Conservation (phyloP, 1,140 invertebrate species). For the Venturia canescens region DNA sequence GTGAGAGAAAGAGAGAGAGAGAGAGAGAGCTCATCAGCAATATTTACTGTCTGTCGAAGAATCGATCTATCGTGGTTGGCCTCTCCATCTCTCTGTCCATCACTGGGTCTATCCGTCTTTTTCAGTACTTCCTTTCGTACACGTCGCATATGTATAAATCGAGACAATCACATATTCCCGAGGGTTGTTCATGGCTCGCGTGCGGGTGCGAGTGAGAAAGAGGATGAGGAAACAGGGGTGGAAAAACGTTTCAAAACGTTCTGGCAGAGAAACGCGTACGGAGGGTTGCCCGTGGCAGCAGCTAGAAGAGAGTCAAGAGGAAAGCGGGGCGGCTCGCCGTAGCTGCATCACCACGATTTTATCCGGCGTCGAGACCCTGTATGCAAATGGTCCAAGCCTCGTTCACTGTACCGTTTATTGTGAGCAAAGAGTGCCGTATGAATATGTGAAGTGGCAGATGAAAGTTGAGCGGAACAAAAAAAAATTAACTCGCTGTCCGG, state of each 20-base stretch:
- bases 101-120: slow-evolving; percentile 16
- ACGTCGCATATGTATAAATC: slow-evolving; percentile 64
- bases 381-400: slow-evolving; percentile 69
- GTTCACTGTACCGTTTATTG: slow-evolving; percentile 65
- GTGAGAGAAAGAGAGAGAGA: not conserved
- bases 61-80: slow-evolving; percentile 62
- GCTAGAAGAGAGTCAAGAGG: slow-evolving; percentile 10
- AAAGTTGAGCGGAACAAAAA: slow-evolving; percentile 55
- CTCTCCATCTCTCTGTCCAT: slow-evolving; percentile 4
- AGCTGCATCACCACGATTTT: slow-evolving; percentile 45
- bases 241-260: slow-evolving; percentile 40
- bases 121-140: slow-evolving; percentile 32
- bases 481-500: slow-evolving; percentile 45
- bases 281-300: slow-evolving; percentile 50
- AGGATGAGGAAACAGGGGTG: not conserved
- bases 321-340: slow-evolving; percentile 11
- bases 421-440: slow-evolving; percentile 71
- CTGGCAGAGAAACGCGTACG: slow-evolving; percentile 28
- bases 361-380: slow-evolving; percentile 63
- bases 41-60: slow-evolving; percentile 70
- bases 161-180: slow-evolving; percentile 72
- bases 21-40: slow-evolving; percentile 66
- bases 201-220: not conserved
- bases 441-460: slow-evolving; percentile 72
- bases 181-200: slow-evolving; percentile 69